phyloP scores from a whole-genome alignment of 2,113 vertebrate species.

The Otus sunia region DNA sequence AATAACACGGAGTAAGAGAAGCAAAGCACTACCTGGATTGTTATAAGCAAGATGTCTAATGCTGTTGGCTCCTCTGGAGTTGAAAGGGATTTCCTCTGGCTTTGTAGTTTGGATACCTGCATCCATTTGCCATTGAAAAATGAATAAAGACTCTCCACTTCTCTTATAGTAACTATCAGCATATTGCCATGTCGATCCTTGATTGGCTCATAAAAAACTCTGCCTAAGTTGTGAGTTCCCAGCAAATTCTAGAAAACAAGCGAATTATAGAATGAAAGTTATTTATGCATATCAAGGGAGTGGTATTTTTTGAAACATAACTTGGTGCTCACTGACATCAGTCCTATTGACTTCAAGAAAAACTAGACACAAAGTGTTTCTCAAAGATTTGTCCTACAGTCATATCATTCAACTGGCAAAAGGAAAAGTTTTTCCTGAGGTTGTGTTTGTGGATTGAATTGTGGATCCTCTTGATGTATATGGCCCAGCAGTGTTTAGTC shows the following conservation, averaged over 20 bases:
- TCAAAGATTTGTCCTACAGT: neutral
- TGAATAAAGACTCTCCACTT: constrained; percentile 88
- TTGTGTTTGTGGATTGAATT: neutral
- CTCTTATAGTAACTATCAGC: constrained; percentile 89
- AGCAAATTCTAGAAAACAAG: constrained; percentile 85
- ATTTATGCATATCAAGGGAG: neutral
- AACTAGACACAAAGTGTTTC: neutral
- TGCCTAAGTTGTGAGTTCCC: constrained; percentile 93
- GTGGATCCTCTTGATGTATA: neutral
- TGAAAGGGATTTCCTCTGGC: constrained; percentile 96
- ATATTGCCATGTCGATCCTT: constrained; percentile 96
- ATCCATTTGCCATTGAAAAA: constrained; percentile 94
- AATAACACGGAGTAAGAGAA: constrained; percentile 28
- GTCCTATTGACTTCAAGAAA: neutral
- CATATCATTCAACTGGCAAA: neutral
- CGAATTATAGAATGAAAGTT: neutral
- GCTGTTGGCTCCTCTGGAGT: constrained; percentile 96
- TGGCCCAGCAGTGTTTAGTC: neutral
- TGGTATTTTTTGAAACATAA: neutral
- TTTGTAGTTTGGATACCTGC: constrained; percentile 94
- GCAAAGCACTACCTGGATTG: constrained; percentile 86
- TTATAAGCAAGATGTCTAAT: constrained; percentile 95
- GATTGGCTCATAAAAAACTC: constrained; percentile 94
- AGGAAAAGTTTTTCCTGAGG: neutral
- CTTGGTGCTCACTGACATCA: neutral